Evolutionary conservation across 1,140 invertebrate genomes (phyloP).

Genomic region (Muscidifurax raptorellus): DNA sequence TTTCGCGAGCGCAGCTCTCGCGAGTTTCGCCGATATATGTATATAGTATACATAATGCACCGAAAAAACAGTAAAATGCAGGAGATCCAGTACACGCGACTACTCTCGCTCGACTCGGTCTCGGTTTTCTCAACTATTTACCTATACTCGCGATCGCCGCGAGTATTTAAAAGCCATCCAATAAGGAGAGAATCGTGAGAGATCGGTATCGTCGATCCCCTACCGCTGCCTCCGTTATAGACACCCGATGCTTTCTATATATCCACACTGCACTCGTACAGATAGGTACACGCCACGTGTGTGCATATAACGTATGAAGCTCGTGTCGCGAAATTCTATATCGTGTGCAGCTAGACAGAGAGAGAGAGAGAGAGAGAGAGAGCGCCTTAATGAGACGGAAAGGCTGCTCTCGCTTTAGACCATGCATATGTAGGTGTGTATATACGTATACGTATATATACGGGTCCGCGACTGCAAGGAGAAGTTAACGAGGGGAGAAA

Average conservation of each 20-base stretch:
- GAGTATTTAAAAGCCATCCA: constrained; percentile 43
- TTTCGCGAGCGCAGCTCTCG: neutral
- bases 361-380: too few relatives aligned
- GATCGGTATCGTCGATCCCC: constrained; percentile 42
- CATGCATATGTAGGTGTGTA: neutral
- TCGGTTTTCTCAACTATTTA: neutral
- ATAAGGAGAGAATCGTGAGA: constrained; percentile 47
- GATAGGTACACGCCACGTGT: neutral
- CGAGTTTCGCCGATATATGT: neutral
- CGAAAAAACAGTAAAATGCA: neutral
- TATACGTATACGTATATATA: neutral
- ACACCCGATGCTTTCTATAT: constrained; percentile 31
- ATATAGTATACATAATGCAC: neutral
- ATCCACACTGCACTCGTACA: neutral
- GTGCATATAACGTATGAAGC: neutral
- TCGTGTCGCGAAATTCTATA: constrained; percentile 44
- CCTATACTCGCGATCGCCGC: neutral
- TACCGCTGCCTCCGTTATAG: constrained; percentile 25
- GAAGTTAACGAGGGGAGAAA: constrained; percentile 50
- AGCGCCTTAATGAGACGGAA: constrained; percentile 48
- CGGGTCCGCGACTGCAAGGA: neutral
- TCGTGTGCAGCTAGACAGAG: neutral
- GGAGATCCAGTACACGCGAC: neutral
- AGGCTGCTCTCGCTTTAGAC: neutral
- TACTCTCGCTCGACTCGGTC: too few relatives aligned